These are phyloP conservation scores for Neoaliturus tenellus DNA, from an alignment of 2,888 invertebrate genomes.

Conservation along the genomic window DNA sequence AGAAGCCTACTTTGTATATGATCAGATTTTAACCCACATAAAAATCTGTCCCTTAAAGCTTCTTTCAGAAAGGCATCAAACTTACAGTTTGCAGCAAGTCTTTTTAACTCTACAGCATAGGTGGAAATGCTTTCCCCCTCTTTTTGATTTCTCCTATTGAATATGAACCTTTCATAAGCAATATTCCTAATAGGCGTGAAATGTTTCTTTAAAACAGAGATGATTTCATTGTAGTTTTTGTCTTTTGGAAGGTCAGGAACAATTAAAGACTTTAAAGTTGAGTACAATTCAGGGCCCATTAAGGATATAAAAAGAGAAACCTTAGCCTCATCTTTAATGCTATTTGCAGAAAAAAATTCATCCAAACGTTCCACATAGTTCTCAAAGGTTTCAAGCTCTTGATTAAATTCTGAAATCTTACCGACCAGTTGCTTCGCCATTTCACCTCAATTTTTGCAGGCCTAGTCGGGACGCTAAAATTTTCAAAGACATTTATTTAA, in stretches of 20 bases:
- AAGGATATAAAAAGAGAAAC: neutral
- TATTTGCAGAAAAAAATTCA: neutral
- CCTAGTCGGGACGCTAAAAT: no score
- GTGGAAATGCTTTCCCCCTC: neutral
- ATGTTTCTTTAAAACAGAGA: neutral
- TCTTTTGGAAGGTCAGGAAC: neutral
- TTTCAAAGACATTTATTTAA: no score
- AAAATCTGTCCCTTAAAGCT: neutral
- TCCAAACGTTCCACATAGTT: no score
- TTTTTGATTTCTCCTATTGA: slow-evolving; percentile 1
- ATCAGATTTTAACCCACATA: neutral
- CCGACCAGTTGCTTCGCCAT: no score
- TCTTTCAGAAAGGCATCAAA: neutral
- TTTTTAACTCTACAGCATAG: neutral
- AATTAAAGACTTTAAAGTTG: neutral
- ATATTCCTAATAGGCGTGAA: neutral
- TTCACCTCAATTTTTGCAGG: no score
- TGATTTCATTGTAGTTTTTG: neutral
- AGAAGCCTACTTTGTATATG: slow-evolving; percentile 2
- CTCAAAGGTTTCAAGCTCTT: no score
- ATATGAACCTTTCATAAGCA: slow-evolving; percentile 5
- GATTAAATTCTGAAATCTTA: no score
- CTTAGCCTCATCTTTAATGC: neutral
- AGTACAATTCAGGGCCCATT: neutral
- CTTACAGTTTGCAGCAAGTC: neutral